phyloP scores from a whole-genome alignment of 2,797 vertebrate genomes.

The Cuniculus paca region DNA sequence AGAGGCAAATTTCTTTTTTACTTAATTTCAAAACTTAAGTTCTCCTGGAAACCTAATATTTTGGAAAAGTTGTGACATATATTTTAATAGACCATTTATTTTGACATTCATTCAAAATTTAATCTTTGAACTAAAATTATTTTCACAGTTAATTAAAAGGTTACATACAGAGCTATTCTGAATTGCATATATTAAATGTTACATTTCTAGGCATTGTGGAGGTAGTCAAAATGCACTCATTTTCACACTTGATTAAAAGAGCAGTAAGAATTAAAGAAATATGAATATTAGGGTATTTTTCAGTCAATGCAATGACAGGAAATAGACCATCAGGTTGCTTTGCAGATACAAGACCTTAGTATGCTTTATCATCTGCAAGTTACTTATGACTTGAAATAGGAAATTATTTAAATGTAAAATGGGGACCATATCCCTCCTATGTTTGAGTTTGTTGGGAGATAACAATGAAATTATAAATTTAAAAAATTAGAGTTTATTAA shows the following conservation, averaged over 20 bases:
- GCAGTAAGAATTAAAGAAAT: not conserved
- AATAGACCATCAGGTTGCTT: not conserved
- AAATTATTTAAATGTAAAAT: not conserved
- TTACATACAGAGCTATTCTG: slow-evolving; percentile 39
- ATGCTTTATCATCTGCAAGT: not conserved
- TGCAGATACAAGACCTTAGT: not conserved
- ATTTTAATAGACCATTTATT: slow-evolving; percentile 26
- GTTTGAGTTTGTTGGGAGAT: not conserved
- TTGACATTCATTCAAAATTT: slow-evolving; percentile 60
- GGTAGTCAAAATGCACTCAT: not conserved
- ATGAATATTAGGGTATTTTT: slow-evolving; percentile 3
- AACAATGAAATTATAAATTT: not conserved
- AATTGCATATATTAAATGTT: slow-evolving; percentile 17
- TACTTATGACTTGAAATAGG: not conserved
- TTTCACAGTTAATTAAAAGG: slow-evolving; percentile 41
- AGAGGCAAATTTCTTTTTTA: not conserved
- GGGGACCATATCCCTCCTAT: not conserved
- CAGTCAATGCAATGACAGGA: not conserved
- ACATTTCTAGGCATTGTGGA: not conserved
- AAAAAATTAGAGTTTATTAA: not conserved
- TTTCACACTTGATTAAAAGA: slow-evolving; percentile 37
- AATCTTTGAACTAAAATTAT: slow-evolving; percentile 58
- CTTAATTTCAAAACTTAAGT: slow-evolving; percentile 53
- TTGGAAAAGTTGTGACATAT: not conserved
- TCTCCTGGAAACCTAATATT: slow-evolving; percentile 29